These are phyloP conservation scores for Eristalinus aeneus DNA, from an alignment of 2,888 invertebrate genomes.

Conservation along the genomic window DNA sequence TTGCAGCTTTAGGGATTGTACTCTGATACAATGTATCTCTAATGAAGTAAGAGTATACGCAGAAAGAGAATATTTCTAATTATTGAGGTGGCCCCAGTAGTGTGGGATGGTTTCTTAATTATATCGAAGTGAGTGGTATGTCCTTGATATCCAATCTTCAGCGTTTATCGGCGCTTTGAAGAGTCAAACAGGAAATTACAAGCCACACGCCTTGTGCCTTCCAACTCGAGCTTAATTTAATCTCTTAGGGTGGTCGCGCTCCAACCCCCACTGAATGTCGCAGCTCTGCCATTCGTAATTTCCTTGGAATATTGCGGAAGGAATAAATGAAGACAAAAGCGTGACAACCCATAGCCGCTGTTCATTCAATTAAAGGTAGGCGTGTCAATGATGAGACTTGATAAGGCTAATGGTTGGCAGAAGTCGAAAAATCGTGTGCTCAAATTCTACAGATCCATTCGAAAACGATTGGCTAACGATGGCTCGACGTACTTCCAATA, in stretches of 20 bases:
- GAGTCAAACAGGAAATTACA: slow-evolving; percentile 41
- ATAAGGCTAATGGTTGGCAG: slow-evolving; percentile 13
- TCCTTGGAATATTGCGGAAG: slow-evolving; percentile 46
- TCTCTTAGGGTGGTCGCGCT: neutral
- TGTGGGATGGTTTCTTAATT: slow-evolving; percentile 25
- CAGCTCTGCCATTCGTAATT: neutral
- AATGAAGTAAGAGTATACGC: neutral
- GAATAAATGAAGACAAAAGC: slow-evolving; percentile 23
- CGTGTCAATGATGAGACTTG: slow-evolving; percentile 19
- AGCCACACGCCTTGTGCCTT: neutral
- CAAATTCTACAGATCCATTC: slow-evolving; percentile 1
- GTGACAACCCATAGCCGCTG: slow-evolving; percentile 12
- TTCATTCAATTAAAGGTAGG: slow-evolving; percentile 55
- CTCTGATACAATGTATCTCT: neutral
- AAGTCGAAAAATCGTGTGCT: slow-evolving; percentile 29
- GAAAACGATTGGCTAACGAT: slow-evolving; percentile 22
- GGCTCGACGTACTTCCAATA: neutral
- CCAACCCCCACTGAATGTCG: neutral
- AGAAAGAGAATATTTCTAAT: slow-evolving; percentile 4
- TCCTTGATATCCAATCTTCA: slow-evolving; percentile 17
- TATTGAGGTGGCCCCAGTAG: slow-evolving; percentile 6
- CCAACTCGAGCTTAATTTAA: slow-evolving; percentile 8
- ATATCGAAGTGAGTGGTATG: neutral
- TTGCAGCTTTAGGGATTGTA: neutral
- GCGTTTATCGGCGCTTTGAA: slow-evolving; percentile 33